Evolutionary conservation across 2,113 vertebrate genomes (phyloP).

Genomic region (Herpetotheres cachinnans): DNA sequence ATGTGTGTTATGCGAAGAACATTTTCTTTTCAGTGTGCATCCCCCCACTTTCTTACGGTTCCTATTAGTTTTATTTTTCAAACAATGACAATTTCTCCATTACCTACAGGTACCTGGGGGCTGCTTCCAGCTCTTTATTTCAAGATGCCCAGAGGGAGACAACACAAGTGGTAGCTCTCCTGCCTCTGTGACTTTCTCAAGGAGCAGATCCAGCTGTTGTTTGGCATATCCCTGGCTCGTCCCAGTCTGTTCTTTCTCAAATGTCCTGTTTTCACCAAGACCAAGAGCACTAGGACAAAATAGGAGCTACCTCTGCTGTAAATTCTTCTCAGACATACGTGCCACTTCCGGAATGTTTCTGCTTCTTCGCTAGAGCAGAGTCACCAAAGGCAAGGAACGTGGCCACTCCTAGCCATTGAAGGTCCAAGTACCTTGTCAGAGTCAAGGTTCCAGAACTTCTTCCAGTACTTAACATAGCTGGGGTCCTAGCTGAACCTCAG

Average conservation of each 20-base stretch:
- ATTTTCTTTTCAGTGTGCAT: not conserved
- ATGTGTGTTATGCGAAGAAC: not conserved
- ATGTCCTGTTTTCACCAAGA: not conserved
- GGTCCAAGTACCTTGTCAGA: not conserved
- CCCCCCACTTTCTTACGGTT: not conserved
- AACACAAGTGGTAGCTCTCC: not conserved
- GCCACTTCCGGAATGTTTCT: not conserved
- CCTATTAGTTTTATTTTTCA: not conserved
- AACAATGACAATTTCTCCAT: not conserved
- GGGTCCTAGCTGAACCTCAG: not conserved
- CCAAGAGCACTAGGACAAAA: not conserved
- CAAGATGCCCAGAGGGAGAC: not conserved
- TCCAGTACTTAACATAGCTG: not conserved
- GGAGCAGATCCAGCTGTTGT: not conserved
- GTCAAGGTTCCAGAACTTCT: not conserved
- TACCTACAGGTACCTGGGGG: not conserved
- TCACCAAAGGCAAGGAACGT: not conserved
- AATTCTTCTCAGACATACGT: not conserved
- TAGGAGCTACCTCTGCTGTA: not conserved
- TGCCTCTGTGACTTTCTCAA: not conserved
- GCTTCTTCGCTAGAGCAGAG: not conserved
- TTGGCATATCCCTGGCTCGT: not conserved
- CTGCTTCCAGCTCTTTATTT: not conserved
- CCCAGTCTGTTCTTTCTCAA: not conserved
- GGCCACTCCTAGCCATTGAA: not conserved